These are phyloP conservation scores for Nixonia krombeini DNA, from an alignment of 1,140 invertebrate species.

Conservation along the genomic window DNA sequence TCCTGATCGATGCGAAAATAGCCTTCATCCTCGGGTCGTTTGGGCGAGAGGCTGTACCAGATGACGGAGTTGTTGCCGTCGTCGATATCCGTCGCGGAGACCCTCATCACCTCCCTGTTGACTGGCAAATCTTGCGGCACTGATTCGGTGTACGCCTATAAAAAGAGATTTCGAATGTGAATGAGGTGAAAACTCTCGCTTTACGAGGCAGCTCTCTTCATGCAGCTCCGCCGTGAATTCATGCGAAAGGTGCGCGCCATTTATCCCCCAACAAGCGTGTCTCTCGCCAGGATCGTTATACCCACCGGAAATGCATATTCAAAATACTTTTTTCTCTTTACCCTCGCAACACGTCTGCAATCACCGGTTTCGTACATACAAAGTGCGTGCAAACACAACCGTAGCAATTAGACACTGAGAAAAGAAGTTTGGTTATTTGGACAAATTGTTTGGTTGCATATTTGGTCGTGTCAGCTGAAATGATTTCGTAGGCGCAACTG, in stretches of 20 bases:
- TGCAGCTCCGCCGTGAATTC: slow-evolving; percentile 14
- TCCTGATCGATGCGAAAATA: slow-evolving; percentile 85
- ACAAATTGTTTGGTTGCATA: too few relatives aligned
- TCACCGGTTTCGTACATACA: too few relatives aligned
- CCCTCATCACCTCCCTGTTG: slow-evolving; percentile 85
- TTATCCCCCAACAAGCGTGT: too few relatives aligned
- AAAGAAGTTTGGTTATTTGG: too few relatives aligned
- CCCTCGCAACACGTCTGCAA: too few relatives aligned
- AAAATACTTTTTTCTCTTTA: too few relatives aligned
- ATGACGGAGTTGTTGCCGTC: slow-evolving; percentile 88
- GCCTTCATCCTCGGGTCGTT: slow-evolving; percentile 71
- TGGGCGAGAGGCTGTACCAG: slow-evolving; percentile 75
- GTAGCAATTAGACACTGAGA: too few relatives aligned
- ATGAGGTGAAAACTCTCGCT: slow-evolving; percentile 4
- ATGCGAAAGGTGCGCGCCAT: slow-evolving; percentile 16
- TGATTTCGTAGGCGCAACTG: too few relatives aligned
- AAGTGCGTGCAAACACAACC: too few relatives aligned
- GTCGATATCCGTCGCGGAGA: slow-evolving; percentile 90
- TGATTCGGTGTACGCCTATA: slow-evolving; percentile 80
- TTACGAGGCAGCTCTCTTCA: not conserved
- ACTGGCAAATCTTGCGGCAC: slow-evolving; percentile 81
- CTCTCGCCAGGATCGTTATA: too few relatives aligned
- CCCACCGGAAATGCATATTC: too few relatives aligned
- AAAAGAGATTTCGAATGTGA: slow-evolving; percentile 31
- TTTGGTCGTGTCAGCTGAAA: too few relatives aligned